Evolutionary conservation across 1,140 invertebrate species (phyloP), one percentile per base, ranked within the genome.

Genomic region (Ceratosolen solmsi): DNA sequence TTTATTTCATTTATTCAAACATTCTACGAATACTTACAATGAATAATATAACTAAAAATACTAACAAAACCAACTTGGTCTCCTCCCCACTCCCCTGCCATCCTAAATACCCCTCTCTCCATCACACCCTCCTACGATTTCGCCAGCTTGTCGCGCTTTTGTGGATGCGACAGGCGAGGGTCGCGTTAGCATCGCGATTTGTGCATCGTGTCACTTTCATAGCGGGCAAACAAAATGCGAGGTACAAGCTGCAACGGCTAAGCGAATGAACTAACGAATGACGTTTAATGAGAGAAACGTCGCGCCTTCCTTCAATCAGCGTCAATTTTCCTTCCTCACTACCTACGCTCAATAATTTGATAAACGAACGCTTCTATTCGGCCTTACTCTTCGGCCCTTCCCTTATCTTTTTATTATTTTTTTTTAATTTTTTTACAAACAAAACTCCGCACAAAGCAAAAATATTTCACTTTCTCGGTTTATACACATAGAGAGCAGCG

Each of bases 231-330:
- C 82, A 83, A 79, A 82, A 82, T 72, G 65, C 49, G 54, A 76
- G 58, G 56, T 9, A 25, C 30, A 54, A 15, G 20, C 27, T 33
- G 27, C 0, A 36, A 84, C 87, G 85, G 74, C 85, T 84, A 4
- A 76, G 33, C 86, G 87, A 84, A 81, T 83, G 82, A 88, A 90
- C 88, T 88, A 85, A 88, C 90, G 89, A 90, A 90, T 90, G 90
- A 91, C 76, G 58, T 79, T 83, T 90, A 90, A 90, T 89, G 88
- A 89, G 89, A 87, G 87, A 82, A 77, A 56, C 74, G 79, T 79
- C 86, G 84, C 82, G 83, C 84, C 84, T 83, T 83, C 87, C 87
- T 89, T 91, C 89, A 90, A 90, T 91, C 90, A 90, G 87, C 85
- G 86, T 89, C 81, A 82, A 82, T 78, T 82, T 82, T 82, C 85